A percentile compares a stretch with the other conserved stretches of the same genome.
These are phyloP conservation scores for Donacobius atricapilla DNA, from an alignment of 2,113 vertebrate species.

Conservation along the genomic window DNA sequence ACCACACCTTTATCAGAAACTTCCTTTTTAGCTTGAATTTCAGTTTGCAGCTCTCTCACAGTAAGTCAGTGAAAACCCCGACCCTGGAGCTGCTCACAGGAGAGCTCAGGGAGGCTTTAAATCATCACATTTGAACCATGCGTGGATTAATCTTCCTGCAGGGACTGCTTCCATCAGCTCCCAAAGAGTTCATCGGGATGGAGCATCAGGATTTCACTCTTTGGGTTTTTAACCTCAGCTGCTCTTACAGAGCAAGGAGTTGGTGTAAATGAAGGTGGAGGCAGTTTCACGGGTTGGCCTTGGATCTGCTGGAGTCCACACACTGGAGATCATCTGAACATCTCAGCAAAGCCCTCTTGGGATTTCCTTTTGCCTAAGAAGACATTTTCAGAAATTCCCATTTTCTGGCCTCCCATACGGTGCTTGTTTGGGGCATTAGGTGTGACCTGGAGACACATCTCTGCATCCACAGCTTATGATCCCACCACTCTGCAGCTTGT, in stretches of 20 bases:
- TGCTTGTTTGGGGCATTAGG: background rate
- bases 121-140: background rate
- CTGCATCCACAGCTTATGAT: background rate
- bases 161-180: background rate
- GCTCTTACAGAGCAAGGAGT: too few species aligned
- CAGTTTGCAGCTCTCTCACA: background rate
- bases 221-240: background rate
- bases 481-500: background rate
- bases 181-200: background rate
- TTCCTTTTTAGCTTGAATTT: background rate
- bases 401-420: fast-evolving
- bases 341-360: background rate
- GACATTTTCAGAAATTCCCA: background rate
- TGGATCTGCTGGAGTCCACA: background rate
- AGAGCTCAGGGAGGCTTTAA: background rate
- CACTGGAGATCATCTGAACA: background rate
- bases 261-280: background rate
- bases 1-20: background rate
- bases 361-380: background rate
- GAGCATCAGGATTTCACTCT: background rate
- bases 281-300: fast-evolving
- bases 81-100: fast-evolving
- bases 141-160: background rate
- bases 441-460: background rate
- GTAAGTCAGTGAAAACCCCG: fast-evolving